These are phyloP conservation scores for Otus sunia DNA, from an alignment of 2,113 vertebrate species.

Conservation along the genomic window DNA sequence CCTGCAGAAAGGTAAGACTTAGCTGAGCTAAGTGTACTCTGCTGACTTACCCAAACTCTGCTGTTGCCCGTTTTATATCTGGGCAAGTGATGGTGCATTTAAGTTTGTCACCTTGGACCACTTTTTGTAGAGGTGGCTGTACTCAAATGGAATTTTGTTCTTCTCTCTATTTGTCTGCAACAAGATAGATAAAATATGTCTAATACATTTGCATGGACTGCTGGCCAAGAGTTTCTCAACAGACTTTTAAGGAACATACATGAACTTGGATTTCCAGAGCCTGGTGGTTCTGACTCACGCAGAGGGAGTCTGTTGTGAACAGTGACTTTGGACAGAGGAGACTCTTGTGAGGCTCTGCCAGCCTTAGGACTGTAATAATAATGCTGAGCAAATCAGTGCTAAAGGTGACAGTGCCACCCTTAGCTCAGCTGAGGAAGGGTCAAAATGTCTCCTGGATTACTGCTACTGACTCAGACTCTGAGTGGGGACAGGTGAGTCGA, in stretches of 20 bases:
- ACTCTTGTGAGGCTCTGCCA: neutral
- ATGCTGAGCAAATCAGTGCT: neutral
- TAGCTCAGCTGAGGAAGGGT: neutral
- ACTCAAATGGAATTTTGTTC: neutral
- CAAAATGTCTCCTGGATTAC: neutral
- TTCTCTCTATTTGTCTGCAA: neutral
- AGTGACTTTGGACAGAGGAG: neutral
- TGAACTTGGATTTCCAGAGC: neutral
- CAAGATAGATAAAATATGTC: neutral
- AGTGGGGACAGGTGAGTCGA: neutral
- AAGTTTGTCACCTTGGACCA: neutral
- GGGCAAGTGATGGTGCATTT: neutral
- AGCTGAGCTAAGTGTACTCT: neutral
- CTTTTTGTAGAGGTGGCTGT: neutral
- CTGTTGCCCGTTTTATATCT: neutral
- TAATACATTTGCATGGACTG: neutral
- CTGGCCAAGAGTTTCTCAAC: neutral
- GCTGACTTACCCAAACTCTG: neutral
- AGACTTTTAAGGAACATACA: neutral
- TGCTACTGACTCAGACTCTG: neutral
- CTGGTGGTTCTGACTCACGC: neutral
- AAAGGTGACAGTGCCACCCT: neutral
- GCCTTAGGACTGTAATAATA: neutral
- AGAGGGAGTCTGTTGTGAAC: neutral
- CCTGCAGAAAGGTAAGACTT: neutral